Base-by-base conservation (phyloP, 1,140 invertebrate genomes). In the Rhagoletis pomonella region DNA sequence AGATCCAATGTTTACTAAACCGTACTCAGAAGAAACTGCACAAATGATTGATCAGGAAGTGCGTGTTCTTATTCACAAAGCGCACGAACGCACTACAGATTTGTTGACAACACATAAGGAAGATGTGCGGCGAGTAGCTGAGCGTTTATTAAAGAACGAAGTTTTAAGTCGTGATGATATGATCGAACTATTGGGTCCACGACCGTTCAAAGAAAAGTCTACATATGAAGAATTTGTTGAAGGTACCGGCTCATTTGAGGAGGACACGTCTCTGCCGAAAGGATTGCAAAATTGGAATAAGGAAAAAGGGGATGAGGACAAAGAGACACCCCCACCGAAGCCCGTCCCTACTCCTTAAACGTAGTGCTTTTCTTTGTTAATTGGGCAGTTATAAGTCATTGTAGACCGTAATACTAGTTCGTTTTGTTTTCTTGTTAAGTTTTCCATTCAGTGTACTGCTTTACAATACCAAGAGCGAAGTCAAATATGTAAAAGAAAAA, bases 171-270 rank as follows among this genome's bases (percentile, higher is more conserved):
- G 99, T 88, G 98, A 99, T 55, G 99, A 99, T 90, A 99, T 99
- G 98, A 98, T 99, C 88, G 98, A 99, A 93, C 93, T 99, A 6
- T 94, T 99, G 3, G 99, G 99, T 5, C 94, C 96, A 67, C 94
- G 99, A 89, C 99, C 99, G 0, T 99, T 99, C 95, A 96, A 96
- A 47, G 99, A 99, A 94, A 99, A 99, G 94, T 99, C 98, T 17
- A 99, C 99, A 5, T 99, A 99, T 92, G 99, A 99, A 94, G 97
- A 99, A 92, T 99, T 99, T 94, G 99, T 99, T 1, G 98, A 98
- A 94, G 99, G 99, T 1, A 99, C 99, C 14, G 99, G 99, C 19
- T 99, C 98, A 0, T 96, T 99, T 89, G 99, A 99, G 90, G 99
- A 99, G 93, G 97, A 99, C 90, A 99, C 98, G 0, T 94, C 95